Percentiles rank a stretch among this genome's conserved stretches.
phyloP scores from a whole-genome alignment of 2,888 invertebrate species.

The Melipona bicolor region DNA sequence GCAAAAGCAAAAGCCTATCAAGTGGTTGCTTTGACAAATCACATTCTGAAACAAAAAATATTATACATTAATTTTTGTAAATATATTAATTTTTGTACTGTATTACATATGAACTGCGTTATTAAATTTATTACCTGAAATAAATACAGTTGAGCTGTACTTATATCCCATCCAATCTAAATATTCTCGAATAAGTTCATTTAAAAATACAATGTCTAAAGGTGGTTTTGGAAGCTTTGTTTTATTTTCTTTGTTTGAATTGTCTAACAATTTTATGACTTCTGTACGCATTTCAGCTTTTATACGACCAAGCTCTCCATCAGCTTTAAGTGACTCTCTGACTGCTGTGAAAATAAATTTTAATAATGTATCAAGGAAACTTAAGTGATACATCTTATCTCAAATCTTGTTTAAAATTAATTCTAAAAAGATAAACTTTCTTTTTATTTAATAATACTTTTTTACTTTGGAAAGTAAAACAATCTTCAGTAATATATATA shows the following conservation, averaged over 20 bases:
- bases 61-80: neutral
- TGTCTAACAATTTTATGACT: conserved; percentile 80
- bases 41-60: conserved; percentile 74
- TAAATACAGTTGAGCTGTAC: conserved; percentile 87
- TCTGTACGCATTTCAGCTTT: conserved; percentile 81
- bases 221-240: conserved; percentile 73
- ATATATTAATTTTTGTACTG: neutral
- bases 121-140: conserved; percentile 81
- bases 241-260: conserved; percentile 70
- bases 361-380: neutral
- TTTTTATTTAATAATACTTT: neutral
- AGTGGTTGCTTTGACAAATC: conserved; percentile 79
- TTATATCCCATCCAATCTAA: conserved; percentile 90
- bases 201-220: conserved; percentile 85
- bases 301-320: conserved; percentile 79
- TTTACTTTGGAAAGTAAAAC: neutral
- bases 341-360: conserved; percentile 73
- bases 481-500: neutral
- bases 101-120: neutral
- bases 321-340: conserved; percentile 79
- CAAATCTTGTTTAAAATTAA: neutral
- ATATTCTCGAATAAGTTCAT: conserved; percentile 89
- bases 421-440: neutral
- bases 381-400: neutral
- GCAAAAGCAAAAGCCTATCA: conserved; percentile 76